Base-by-base conservation (phyloP, 2,797 vertebrate species). In the Mormyrops attenuatus region DNA sequence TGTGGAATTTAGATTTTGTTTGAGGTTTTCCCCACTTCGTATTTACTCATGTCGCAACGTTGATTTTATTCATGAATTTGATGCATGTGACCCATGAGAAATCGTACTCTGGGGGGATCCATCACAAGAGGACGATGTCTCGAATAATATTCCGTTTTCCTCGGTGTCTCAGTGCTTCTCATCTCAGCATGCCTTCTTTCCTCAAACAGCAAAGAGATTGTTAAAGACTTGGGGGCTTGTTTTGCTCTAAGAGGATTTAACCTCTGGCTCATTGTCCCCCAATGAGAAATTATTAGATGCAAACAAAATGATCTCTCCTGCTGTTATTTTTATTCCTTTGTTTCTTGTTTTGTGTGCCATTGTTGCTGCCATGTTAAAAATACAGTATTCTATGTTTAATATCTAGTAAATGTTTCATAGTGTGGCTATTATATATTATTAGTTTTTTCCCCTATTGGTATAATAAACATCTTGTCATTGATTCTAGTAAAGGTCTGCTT, bases 251-350 rank as follows among this genome's bases (percentile, higher is more conserved):
- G 77, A 82, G 77, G 41, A 82, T 82, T 82, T 82, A 82, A 82
- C 77, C 77, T 82, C 41, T 82, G 77, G 77, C 77, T 82, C 17
- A 82, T 82, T 82, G 38, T 82, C 77, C 77, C 77, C 77, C 41
- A 17, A 47, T 47, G 77, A 82, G 77, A 82, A 82, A 82, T 82
- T 82, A 82, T 82, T 82, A 44, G 41, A 82, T 82, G 41, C 77
- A 82, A 22, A 47, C 77, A 82, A 47, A 22, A 82, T 47, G 77
- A 82, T 80, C 38, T 82, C 38, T 82, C 77, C 77, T 82, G 77
- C 41, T 44, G 41, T 20, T 44, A 44, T 82, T 82, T 82, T n/a
- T 82, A 22, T 47, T 82, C 20, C 73, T 80, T 80, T n/a, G 17
- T 47, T 82, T 82, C 20, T 44, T 82, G 77, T 82, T 38, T 44